A percentile compares a stretch with the other conserved stretches of the same genome.
These are phyloP conservation scores for Leptatherina wallacei DNA, from an alignment of 2,797 vertebrate species.

Conservation along the genomic window DNA sequence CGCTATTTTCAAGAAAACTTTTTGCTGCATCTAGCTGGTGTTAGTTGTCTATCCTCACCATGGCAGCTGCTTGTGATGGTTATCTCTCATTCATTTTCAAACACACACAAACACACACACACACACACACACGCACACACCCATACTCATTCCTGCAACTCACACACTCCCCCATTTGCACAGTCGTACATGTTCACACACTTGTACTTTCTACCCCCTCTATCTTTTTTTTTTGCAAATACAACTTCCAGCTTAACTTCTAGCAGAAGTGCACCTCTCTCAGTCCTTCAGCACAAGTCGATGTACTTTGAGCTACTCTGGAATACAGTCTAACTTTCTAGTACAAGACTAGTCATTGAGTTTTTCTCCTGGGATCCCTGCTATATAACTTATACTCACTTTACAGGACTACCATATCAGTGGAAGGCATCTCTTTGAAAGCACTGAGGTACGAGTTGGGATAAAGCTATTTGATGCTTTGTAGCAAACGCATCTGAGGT, in stretches of 20 bases:
- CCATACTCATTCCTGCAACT: conserved; percentile 35
- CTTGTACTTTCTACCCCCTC: conserved; percentile 53
- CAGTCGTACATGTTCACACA: conserved; percentile 48
- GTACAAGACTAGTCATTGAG: conserved; percentile 71
- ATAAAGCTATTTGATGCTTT: conserved; percentile 79
- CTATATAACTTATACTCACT: conserved; percentile 79
- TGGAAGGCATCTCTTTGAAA: conserved; percentile 68
- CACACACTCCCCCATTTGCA: conserved; percentile 44
- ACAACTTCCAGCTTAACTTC: conserved; percentile 75
- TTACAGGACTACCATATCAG: conserved; percentile 79
- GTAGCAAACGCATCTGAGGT: conserved; percentile 67
- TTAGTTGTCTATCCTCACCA: conserved; percentile 75
- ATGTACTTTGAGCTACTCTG: conserved; percentile 75
- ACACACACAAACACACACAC: conserved; percentile 43
- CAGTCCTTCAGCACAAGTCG: conserved; percentile 68
- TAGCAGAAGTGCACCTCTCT: conserved; percentile 67
- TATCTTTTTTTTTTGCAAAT: conserved; percentile 55
- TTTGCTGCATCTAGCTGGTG: conserved; percentile 66
- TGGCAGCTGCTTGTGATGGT: conserved; percentile 79
- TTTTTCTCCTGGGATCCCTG: conserved; percentile 66
- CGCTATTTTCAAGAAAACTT: conserved; percentile 62
- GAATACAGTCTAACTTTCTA: conserved; percentile 76
- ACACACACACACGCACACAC: conserved; percentile 29
- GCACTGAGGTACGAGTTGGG: conserved; percentile 65
- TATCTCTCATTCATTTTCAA: conserved; percentile 73